phyloP scores from a whole-genome alignment of 2,797 vertebrate species.

The Silurus aristotelis region DNA sequence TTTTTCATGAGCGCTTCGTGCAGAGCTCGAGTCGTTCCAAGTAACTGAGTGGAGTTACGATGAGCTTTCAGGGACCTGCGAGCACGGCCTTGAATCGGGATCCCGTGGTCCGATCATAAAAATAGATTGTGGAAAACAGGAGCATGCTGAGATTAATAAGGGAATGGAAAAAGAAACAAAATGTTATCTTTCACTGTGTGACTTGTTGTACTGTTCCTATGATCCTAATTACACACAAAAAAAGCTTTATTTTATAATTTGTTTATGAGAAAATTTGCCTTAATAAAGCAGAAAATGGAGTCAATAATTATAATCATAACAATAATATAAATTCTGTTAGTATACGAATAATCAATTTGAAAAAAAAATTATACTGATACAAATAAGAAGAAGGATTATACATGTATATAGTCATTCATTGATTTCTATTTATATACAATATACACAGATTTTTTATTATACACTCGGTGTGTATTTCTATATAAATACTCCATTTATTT shows the following conservation, averaged over 20 bases:
- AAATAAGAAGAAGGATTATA: too few relatives aligned
- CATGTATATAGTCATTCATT: too few relatives aligned
- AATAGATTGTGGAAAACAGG: constrained; percentile 75
- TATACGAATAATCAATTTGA: background rate
- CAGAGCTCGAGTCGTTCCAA: constrained; percentile 1
- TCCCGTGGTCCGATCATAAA: constrained; percentile 65
- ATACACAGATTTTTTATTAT: too few relatives aligned
- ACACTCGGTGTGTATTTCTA: too few relatives aligned
- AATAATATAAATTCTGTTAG: constrained; percentile 3
- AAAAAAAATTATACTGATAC: background rate
- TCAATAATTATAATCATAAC: background rate
- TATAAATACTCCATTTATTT: background rate
- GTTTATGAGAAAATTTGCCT: background rate
- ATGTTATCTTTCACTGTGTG: constrained; percentile 27
- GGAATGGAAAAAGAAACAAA: constrained; percentile 56
- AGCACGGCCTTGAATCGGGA: constrained; percentile 29
- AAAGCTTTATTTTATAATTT: background rate
- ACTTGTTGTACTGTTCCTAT: constrained; percentile 18
- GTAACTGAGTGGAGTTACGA: constrained; percentile 2
- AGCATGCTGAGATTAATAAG: constrained; percentile 70
- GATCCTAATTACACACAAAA: background rate
- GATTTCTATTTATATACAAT: too few relatives aligned
- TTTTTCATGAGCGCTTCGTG: constrained; percentile 5
- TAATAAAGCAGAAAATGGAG: background rate
- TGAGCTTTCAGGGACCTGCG: constrained; percentile 26